Evolutionary conservation across 2,888 invertebrate genomes (phyloP), one percentile per base, ranked within the genome.

Genomic region (Eupithecia dodoneata): DNA sequence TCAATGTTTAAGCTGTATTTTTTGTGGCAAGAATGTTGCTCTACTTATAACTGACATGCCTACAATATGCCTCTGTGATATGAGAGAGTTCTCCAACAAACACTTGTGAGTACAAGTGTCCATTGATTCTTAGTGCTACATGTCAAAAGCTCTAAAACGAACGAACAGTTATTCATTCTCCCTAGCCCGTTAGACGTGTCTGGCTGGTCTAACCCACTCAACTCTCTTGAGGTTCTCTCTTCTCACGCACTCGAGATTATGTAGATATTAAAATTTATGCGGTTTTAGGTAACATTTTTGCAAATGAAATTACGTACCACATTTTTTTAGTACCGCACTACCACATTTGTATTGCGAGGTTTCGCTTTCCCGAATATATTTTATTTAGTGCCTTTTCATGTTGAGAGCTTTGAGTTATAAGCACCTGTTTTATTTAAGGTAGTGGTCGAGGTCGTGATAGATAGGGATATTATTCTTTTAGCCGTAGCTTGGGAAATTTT

Each of bases 221-320:
- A 83, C 85, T 84, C 83, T 86, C 85, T 84, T 83, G 82, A 84
- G 83, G 83, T 87, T 86, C 59, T 18, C 59, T 55, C n/a, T 55
- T 90, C 89, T 87, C 88, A 87, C 88, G 88, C 87, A 85, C 85
- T 88, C 88, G 86, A 90, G 87, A 90, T 90, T 92, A 93, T 93
- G 90, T 84, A 92, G 91, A 93, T 91, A 92, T 93, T 93, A 90
- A 93, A 93, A 92, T 91, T 83, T 89, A 93, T 92, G 89, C 92
- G 88, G 83, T 83, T 86, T 83, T 87, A 85, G 87, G 86, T 85
- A 83, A 87, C 10, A 83, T 83, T 90, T 88, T 89, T 89, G 89
- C 91, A 91, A 90, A 91, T 90, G 88, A 91, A 90, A 92, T 92
- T 91, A 91, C 90, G 89, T 15, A 42, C 41, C 30, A 65, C 66